Evolutionary conservation across 2,888 invertebrate genomes (phyloP).

Genomic region (Drosophila anceps): DNA sequence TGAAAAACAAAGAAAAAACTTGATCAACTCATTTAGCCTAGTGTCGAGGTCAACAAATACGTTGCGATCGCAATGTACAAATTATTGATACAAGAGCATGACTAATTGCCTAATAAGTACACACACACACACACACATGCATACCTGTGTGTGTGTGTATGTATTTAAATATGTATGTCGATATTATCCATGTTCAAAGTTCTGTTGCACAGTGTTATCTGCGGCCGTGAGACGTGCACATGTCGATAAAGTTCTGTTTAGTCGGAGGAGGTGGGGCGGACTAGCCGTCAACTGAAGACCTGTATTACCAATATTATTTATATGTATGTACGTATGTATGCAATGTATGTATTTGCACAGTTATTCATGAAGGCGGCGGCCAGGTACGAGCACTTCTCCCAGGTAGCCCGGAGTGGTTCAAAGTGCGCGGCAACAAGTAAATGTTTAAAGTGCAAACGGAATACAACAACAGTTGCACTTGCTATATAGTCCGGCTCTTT

Average conservation of each 20-base stretch:
- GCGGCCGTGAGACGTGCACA: slow-evolving; percentile 24
- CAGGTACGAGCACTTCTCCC: not conserved
- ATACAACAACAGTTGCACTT: slow-evolving; percentile 45
- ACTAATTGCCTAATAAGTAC: slow-evolving; percentile 3
- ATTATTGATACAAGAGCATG: slow-evolving; percentile 4
- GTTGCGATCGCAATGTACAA: not conserved
- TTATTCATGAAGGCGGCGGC: not conserved
- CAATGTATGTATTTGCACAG: not conserved
- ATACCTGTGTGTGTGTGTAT: accelerated
- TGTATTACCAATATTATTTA: slow-evolving; percentile 9
- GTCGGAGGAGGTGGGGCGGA: not conserved
- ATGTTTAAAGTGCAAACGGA: slow-evolving; percentile 48
- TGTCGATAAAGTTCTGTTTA: slow-evolving; percentile 52
- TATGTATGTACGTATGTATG: not conserved
- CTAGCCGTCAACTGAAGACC: slow-evolving; percentile 23
- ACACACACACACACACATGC: not conserved
- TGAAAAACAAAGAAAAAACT: not conserved
- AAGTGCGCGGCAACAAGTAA: slow-evolving; percentile 42
- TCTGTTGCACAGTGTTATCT: slow-evolving; percentile 50
- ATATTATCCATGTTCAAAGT: slow-evolving; percentile 28
- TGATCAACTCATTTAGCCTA: not conserved
- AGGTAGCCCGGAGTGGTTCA: slow-evolving; percentile 37
- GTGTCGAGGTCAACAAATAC: slow-evolving; percentile 1
- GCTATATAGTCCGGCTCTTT: slow-evolving; percentile 5
- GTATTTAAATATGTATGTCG: not conserved